Conservation (phyloP, 2,113 vertebrate genomes). For the Meriones unguiculatus region DNA sequence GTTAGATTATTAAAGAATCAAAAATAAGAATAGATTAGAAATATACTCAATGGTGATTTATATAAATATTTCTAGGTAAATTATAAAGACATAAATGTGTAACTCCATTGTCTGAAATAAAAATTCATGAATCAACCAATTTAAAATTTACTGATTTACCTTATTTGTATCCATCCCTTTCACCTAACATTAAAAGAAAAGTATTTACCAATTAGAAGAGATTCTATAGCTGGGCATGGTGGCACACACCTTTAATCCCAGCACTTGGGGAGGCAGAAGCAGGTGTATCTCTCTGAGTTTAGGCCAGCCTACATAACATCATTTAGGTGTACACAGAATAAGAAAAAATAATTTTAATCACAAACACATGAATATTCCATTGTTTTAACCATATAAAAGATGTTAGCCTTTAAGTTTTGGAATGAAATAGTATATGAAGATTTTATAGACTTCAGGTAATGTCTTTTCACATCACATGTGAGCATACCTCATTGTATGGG, state of each 20-base stretch:
- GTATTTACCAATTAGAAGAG: slow-evolving; percentile 66
- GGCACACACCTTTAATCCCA: too few relatives aligned
- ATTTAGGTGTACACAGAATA: background rate
- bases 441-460: background rate
- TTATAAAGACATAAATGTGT: slow-evolving; percentile 13
- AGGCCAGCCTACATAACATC: background rate
- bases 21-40: background rate
- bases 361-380: background rate
- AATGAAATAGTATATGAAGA: background rate
- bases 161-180: background rate
- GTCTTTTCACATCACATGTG: background rate
- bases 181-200: background rate
- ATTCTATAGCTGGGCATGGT: background rate
- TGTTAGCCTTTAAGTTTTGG: background rate
- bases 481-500: background rate
- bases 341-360: slow-evolving; percentile 37
- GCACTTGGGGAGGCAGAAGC: too few relatives aligned
- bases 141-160: background rate
- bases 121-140: slow-evolving; percentile 68
- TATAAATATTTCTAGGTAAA: slow-evolving; percentile 35
- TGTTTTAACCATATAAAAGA: background rate
- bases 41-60: background rate
- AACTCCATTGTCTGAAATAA: slow-evolving; percentile 52
- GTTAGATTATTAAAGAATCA: background rate
- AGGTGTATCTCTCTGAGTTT: too few relatives aligned